Conservation (phyloP, 2,888 invertebrate species). For the Callyntrura guangdongensis region DNA sequence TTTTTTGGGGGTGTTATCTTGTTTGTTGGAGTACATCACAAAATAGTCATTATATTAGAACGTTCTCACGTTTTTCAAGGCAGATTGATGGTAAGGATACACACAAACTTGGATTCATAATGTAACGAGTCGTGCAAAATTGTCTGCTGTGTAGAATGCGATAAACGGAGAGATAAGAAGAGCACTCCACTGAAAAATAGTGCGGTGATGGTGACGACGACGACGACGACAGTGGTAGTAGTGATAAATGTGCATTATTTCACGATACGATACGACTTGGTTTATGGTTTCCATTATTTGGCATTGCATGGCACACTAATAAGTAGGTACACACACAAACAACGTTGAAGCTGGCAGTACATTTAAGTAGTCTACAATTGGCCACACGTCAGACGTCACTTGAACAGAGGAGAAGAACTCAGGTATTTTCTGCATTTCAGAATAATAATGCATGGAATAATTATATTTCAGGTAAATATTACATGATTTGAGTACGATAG, state of each 20-base stretch:
- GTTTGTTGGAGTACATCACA: slow-evolving; percentile 8
- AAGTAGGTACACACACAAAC: no score
- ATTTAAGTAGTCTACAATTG: background rate
- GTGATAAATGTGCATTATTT: slow-evolving; percentile 50
- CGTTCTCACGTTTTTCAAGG: background rate
- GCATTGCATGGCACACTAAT: slow-evolving; percentile 3
- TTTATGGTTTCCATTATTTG: slow-evolving; percentile 27
- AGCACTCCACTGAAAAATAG: slow-evolving; percentile 35
- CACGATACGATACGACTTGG: slow-evolving; percentile 28
- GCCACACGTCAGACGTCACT: background rate
- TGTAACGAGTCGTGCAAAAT: slow-evolving; percentile 35
- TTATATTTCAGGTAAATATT: background rate
- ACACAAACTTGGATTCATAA: background rate
- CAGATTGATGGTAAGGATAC: no score
- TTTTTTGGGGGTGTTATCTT: slow-evolving; percentile 25
- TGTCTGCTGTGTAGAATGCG: slow-evolving; percentile 11
- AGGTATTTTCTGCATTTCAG: slow-evolving; percentile 10
- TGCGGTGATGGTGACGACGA: background rate
- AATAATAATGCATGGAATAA: slow-evolving; percentile 1
- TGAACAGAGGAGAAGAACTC: background rate
- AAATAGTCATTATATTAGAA: background rate
- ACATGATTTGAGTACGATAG: slow-evolving; percentile 16
- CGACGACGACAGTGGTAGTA: background rate
- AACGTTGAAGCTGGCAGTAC: background rate
- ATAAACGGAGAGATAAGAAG: slow-evolving; percentile 32